Evolutionary conservation across 2,113 vertebrate genomes (phyloP), one percentile per base, ranked within the genome.

Genomic region (Equus przewalskii): DNA sequence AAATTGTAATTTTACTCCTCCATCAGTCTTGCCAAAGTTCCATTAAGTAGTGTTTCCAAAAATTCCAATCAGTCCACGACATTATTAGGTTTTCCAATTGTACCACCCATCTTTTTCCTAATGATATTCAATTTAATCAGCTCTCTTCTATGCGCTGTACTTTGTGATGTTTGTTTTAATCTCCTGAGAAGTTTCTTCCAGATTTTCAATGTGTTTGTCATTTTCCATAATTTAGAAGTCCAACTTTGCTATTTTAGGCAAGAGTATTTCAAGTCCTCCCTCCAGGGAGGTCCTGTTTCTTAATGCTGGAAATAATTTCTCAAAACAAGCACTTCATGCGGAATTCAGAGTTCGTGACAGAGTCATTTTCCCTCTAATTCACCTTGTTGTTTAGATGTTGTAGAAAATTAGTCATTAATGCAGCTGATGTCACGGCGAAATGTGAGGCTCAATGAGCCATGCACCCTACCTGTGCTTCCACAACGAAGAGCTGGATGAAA

Each of bases 201-300:
- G 75, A 86, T 96, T 97, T 97, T 92, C 94, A 98, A 97, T 97
- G 80, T 96, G 96, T 97, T 98, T 97, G 87, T 97, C 93, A 96
- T 97, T 97, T 97, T 96, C 91, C 28, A 81, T 96, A 95, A 97
- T 94, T 97, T 93, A 90, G 56, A 96, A 90, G 41, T 97, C 76
- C 70, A 88, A 84, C 62, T 96, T 97, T 95, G 69, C 96, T 97
- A 95, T 97, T 98, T 96, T 89, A 96, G 78, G 94, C 76, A 96
- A 89, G 73, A 93, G 46, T 80, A 18, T 58, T 97, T 97, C 89
- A 98, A 94, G 28, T 86, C 85, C 95, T 97, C 60, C 65, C 65
- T 96, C 91, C 30, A 95, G 94, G 28, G 60, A 98, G 79, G 49
- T 90, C 73, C 84, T 73, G 8, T 94, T 96, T 98, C 73, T 93